Percentiles rank a stretch among this genome's conserved stretches.
These are phyloP conservation scores for Bos indicus DNA, from an alignment of 2,113 vertebrate genomes.

Conservation along the genomic window DNA sequence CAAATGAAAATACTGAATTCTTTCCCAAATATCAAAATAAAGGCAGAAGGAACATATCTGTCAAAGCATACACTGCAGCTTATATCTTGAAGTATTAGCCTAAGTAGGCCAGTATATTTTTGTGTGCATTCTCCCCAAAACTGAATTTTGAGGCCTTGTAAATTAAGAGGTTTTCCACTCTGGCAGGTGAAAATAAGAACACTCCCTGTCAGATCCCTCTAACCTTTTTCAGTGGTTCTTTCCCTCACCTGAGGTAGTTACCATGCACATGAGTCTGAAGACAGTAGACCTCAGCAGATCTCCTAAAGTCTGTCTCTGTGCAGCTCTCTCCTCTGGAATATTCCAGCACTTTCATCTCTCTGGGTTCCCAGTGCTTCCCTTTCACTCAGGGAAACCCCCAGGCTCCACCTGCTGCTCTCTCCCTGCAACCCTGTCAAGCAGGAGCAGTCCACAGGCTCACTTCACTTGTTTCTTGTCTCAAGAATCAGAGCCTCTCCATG, in stretches of 20 bases:
- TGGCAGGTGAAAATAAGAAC: neutral
- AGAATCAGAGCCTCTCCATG: neutral
- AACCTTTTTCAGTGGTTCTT: neutral
- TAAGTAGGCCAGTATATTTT: neutral
- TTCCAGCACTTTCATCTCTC: neutral
- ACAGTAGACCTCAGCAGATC: neutral
- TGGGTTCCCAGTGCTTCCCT: neutral
- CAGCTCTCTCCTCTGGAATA: neutral
- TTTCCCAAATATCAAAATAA: neutral
- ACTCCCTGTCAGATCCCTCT: neutral
- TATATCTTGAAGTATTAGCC: neutral
- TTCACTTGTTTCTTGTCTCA: neutral
- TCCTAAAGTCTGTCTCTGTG: neutral
- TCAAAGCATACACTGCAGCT: neutral
- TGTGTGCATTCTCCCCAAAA: neutral
- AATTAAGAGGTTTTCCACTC: neutral
- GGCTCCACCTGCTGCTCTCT: accelerated
- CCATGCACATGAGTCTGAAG: neutral
- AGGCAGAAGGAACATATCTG: neutral
- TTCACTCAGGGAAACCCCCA: neutral
- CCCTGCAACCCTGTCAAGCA: neutral
- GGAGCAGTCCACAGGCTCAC: neutral
- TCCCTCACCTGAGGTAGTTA: neutral
- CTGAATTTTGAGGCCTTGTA: neutral
- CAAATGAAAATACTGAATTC: neutral